A percentile compares a stretch with the other conserved stretches of the same genome.
phyloP scores from a whole-genome alignment of 2,888 invertebrate genomes.

The Scaptomyza flava region DNA sequence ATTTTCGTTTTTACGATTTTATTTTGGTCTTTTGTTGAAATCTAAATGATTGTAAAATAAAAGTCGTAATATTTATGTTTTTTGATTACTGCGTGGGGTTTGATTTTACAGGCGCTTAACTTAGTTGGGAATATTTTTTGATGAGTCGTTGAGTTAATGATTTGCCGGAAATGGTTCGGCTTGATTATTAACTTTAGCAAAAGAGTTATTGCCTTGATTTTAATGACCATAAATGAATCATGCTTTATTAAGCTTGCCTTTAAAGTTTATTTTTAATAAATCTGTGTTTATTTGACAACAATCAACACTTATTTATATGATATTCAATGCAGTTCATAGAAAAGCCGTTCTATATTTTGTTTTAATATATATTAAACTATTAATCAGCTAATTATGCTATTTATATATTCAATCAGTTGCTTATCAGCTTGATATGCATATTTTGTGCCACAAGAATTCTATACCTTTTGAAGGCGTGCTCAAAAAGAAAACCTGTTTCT shows the following conservation, averaged over 20 bases:
- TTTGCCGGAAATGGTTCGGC: slow-evolving; percentile 23
- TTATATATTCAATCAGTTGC: no score
- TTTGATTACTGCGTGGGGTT: slow-evolving; percentile 20
- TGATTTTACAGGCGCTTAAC: not conserved
- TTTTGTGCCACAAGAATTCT: not conserved
- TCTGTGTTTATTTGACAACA: not conserved
- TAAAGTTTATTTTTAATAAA: not conserved
- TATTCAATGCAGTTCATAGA: no score
- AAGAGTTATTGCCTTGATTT: slow-evolving; percentile 5
- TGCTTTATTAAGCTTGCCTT: not conserved
- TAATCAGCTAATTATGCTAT: no score
- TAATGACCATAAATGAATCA: not conserved
- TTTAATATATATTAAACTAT: no score
- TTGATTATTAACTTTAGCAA: slow-evolving; percentile 7
- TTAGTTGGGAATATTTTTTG: slow-evolving; percentile 2
- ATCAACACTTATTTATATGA: not conserved
- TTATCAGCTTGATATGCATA: not conserved
- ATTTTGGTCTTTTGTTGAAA: not conserved
- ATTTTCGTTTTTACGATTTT: not conserved
- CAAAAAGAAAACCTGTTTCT: slow-evolving; percentile 1
- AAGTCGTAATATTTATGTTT: slow-evolving; percentile 12
- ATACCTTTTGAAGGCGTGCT: not conserved
- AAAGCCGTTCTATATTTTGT: no score
- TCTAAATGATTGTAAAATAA: not conserved
- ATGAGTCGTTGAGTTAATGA: slow-evolving; percentile 21